phyloP scores from a whole-genome alignment of 2,888 invertebrate species.

The Sarcophaga caerulescens region DNA sequence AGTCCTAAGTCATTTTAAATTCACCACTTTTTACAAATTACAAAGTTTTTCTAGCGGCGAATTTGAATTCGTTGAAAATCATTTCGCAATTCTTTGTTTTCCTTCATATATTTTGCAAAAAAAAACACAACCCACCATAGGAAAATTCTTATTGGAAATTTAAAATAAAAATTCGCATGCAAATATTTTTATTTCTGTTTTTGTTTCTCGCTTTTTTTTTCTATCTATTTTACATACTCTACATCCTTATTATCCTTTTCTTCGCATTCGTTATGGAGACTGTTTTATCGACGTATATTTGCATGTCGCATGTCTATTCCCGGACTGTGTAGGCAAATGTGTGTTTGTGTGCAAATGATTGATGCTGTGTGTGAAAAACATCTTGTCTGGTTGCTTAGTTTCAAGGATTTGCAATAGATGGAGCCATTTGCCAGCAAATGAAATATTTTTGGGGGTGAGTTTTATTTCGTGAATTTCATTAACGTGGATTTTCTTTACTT shows the following conservation, averaged over 20 bases:
- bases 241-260: neutral
- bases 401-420: conserved; percentile 54
- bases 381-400: conserved; percentile 25
- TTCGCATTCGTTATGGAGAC: conserved; percentile 9
- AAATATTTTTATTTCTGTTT: neutral
- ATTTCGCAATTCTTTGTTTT: neutral
- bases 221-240: neutral
- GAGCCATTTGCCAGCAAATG: neutral
- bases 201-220: neutral
- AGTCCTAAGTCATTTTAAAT: neutral
- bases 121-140: conserved; percentile 4
- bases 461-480: neutral
- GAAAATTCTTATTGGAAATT: conserved; percentile 48
- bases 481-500: neutral
- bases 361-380: conserved; percentile 40
- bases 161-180: conserved; percentile 15
- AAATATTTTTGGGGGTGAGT: conserved; percentile 32
- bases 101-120: conserved; percentile 23
- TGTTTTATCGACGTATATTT: conserved; percentile 43
- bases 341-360: conserved; percentile 14
- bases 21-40: neutral
- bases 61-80: too few relatives aligned
- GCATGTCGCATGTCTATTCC: neutral
- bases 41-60: too few relatives aligned
- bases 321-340: conserved; percentile 15